Conservation (phyloP, 1,140 invertebrate species). For the Drosophila obscura region DNA sequence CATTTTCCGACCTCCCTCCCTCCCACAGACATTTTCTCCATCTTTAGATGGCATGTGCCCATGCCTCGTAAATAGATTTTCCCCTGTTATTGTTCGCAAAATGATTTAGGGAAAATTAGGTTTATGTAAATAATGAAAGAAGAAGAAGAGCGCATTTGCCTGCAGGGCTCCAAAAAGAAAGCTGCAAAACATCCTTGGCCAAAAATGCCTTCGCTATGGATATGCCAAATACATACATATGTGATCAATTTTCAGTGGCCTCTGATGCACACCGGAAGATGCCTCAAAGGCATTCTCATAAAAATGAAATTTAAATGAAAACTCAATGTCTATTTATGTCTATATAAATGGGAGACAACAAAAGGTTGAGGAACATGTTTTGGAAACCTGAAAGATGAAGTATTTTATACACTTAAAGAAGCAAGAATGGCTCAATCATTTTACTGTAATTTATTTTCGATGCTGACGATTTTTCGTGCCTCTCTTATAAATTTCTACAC, state of each 20-base stretch:
- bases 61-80: conserved; percentile 72
- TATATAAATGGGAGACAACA: too few species aligned
- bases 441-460: too few species aligned
- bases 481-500: too few species aligned
- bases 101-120: conserved; percentile 83
- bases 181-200: conserved; percentile 43
- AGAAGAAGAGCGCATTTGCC: conserved; percentile 34
- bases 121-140: conserved; percentile 82
- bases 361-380: too few species aligned
- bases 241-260: conserved; percentile 65
- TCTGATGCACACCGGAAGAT: conserved; percentile 31
- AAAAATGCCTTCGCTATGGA: conserved; percentile 30
- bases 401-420: too few species aligned
- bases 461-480: too few species aligned
- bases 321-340: too few species aligned
- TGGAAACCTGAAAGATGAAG: too few species aligned
- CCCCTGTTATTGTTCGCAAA: conserved; percentile 78
- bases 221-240: conserved; percentile 26
- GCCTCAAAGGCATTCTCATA: conserved; percentile 45
- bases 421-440: too few species aligned
- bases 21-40: conserved; percentile 24
- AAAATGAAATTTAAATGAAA: neutral
- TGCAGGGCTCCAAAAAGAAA: conserved; percentile 48
- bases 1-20: conserved; percentile 29
- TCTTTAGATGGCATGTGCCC: conserved; percentile 35